These are phyloP conservation scores for Scolanthus callimorphus DNA, from an alignment of 92 coral and sea anemone genomes.

Conservation along the genomic window DNA sequence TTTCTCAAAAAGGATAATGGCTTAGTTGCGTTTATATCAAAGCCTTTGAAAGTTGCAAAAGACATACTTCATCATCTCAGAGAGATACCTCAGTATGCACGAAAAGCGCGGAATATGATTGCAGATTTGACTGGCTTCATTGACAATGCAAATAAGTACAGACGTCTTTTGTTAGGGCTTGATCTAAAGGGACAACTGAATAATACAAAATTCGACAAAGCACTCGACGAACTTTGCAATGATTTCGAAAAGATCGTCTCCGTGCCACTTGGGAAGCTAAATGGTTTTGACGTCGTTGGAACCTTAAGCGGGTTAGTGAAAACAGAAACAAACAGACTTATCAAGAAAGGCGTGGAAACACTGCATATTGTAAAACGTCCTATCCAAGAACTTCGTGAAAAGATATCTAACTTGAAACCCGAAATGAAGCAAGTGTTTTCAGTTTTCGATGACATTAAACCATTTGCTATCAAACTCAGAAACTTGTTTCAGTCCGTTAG, in stretches of 20 bases:
- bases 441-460: constrained; percentile 50
- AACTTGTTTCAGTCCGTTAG: constrained; percentile 44
- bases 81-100: constrained; percentile 54
- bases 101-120: constrained; percentile 50
- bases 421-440: constrained; percentile 27
- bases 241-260: constrained; percentile 45
- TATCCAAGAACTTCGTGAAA: constrained; percentile 25
- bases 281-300: constrained; percentile 35
- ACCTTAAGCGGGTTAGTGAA: constrained; percentile 41
- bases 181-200: constrained; percentile 43
- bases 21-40: constrained; percentile 38
- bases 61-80: constrained; percentile 41
- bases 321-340: constrained; percentile 51
- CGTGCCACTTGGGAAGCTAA: constrained; percentile 29
- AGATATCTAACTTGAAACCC: constrained; percentile 10
- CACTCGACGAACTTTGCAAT: constrained; percentile 44
- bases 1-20: constrained; percentile 54
- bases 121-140: constrained; percentile 58
- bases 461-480: constrained; percentile 50
- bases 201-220: constrained; percentile 41
- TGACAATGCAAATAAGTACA: constrained; percentile 31
- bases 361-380: constrained; percentile 42
- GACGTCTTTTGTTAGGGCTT: constrained; percentile 39
- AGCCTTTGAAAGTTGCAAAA: constrained; percentile 31
- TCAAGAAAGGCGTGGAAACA: constrained; percentile 36